phyloP scores from a whole-genome alignment of 2,797 vertebrate genomes.

The Halcyon smyrnensis region DNA sequence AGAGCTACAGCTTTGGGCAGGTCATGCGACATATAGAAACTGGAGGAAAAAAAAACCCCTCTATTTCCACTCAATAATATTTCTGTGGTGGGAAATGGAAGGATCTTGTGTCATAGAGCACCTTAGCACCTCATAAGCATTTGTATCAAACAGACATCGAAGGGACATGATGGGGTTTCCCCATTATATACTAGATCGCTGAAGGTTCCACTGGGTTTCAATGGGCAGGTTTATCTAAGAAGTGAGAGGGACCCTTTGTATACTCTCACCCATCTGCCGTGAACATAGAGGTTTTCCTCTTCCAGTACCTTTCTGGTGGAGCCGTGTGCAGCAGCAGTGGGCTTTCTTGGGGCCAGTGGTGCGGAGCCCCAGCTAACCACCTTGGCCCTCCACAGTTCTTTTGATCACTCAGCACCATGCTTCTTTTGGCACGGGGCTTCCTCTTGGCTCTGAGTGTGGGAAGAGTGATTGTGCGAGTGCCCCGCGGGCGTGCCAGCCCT shows the following conservation, averaged over 20 bases:
- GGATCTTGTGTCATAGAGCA: accelerated
- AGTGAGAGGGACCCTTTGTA: not conserved
- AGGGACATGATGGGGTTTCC: not conserved
- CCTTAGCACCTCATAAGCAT: not conserved
- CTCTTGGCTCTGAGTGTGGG: not conserved
- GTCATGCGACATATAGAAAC: accelerated
- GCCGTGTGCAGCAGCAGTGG: not conserved
- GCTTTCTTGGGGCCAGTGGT: not conserved
- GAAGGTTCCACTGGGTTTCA: not conserved
- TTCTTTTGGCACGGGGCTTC: not conserved
- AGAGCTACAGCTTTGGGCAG: not conserved
- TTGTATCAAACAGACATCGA: not conserved
- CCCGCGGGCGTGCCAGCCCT: not conserved
- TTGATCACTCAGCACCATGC: not conserved
- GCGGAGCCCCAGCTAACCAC: not conserved
- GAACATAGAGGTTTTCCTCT: not conserved
- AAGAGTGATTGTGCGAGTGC: not conserved
- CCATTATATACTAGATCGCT: not conserved
- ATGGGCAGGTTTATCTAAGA: not conserved
- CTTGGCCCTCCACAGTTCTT: not conserved
- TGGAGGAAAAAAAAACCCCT: accelerated
- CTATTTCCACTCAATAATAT: not conserved
- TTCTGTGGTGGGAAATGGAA: not conserved
- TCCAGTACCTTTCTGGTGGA: not conserved
- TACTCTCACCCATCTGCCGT: not conserved